Evolutionary conservation across 2,888 invertebrate species (phyloP).

Genomic region (Ophion ventricosus): DNA sequence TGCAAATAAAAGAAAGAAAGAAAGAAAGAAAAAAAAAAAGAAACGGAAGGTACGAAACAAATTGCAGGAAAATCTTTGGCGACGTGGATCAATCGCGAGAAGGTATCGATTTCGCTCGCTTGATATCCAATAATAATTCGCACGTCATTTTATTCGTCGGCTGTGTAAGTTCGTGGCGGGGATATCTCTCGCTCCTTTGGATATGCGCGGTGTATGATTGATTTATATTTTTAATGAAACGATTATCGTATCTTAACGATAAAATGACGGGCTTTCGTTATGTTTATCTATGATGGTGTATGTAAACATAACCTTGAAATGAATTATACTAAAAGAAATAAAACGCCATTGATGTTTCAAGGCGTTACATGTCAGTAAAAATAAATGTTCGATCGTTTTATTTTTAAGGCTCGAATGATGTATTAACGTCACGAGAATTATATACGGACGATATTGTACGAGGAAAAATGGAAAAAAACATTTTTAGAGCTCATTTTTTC

Average conservation of each 20-base stretch:
- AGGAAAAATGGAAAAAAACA: no score
- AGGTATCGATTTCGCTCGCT: neutral
- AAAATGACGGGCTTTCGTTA: neutral
- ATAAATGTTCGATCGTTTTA: no score
- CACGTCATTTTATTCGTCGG: conserved; percentile 1
- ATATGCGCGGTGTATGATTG: neutral
- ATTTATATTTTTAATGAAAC: neutral
- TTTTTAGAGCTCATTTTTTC: no score
- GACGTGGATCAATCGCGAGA: neutral
- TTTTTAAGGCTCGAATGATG: no score
- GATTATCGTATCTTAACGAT: neutral
- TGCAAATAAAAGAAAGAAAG: neutral
- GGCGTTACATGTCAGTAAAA: no score
- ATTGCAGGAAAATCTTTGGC: neutral
- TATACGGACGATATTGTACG: no score
- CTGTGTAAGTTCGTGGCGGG: neutral
- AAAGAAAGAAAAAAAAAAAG: neutral
- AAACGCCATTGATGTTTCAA: no score
- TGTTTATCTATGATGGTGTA: neutral
- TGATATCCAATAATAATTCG: neutral
- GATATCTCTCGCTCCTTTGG: neutral
- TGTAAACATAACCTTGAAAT: conserved; percentile 8
- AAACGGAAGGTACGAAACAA: neutral
- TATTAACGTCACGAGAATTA: no score
- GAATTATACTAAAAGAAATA: neutral